Conservation (phyloP, 2,113 vertebrate species). For the Coregonus clupeaformis region DNA sequence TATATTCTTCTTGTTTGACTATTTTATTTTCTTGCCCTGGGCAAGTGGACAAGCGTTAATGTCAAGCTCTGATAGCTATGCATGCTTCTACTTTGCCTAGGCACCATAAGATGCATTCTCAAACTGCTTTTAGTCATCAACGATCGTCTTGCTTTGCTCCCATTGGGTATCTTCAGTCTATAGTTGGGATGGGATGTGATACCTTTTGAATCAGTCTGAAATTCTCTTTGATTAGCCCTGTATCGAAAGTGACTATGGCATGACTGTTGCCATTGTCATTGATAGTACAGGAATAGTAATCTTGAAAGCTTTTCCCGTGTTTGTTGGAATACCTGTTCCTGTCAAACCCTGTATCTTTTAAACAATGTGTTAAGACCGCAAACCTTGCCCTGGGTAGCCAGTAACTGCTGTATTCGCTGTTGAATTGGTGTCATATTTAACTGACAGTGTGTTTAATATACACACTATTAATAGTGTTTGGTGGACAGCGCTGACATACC, state of each 20-base stretch:
- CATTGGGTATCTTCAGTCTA: background rate
- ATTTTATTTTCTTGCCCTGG: too few species aligned
- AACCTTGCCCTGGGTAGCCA: too few species aligned
- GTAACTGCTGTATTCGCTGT: background rate
- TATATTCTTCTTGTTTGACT: too few species aligned
- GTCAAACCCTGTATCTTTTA: conserved; percentile 65
- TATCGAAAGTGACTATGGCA: conserved; percentile 57
- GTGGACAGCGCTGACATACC: background rate
- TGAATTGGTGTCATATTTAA: background rate
- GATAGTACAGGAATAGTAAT: conserved; percentile 74
- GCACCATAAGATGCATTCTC: too few species aligned
- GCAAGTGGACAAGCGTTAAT: too few species aligned
- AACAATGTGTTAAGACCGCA: conserved; percentile 32
- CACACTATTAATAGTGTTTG: background rate
- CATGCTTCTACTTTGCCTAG: too few species aligned
- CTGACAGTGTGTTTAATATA: too few species aligned
- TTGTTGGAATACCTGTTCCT: conserved; percentile 52
- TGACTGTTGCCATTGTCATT: conserved; percentile 74
- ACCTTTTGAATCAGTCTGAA: too few species aligned
- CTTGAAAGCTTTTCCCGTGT: conserved; percentile 67
- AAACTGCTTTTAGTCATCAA: too few species aligned
- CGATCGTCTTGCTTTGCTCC: too few species aligned
- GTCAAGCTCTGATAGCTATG: too few species aligned
- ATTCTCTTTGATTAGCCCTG: conserved; percentile 37
- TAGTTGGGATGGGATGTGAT: background rate